These are phyloP conservation scores for Gallinago media DNA, from an alignment of 2,113 vertebrate species.

Conservation along the genomic window DNA sequence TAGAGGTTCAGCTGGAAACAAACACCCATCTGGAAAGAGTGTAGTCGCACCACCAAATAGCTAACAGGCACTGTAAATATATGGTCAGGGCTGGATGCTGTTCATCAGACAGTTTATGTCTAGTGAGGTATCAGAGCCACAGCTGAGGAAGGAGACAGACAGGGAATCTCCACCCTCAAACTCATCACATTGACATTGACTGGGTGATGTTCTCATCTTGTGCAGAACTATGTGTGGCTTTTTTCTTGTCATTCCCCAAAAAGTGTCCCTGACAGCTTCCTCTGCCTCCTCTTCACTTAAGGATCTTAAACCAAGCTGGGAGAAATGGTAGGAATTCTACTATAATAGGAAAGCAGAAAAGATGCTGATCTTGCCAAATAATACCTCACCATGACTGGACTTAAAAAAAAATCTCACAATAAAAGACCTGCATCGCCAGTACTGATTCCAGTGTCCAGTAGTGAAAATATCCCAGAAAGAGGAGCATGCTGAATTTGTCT, in stretches of 20 bases:
- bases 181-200: neutral
- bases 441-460: neutral
- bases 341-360: neutral
- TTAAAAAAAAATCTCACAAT: neutral
- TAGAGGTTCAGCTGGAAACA: neutral
- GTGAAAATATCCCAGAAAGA: neutral
- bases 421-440: neutral
- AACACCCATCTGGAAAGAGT: neutral
- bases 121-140: neutral
- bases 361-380: neutral
- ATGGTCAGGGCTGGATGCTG: neutral
- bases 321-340: neutral
- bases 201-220: neutral
- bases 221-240: neutral
- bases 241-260: neutral
- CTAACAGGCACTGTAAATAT: neutral
- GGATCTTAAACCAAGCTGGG: neutral
- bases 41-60: neutral
- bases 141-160: neutral
- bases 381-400: neutral
- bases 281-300: neutral
- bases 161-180: neutral
- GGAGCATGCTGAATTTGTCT: neutral
- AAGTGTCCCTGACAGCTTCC: neutral
- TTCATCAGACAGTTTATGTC: neutral